Conservation (phyloP, 2,888 invertebrate genomes). For the Oscheius sp. region DNA sequence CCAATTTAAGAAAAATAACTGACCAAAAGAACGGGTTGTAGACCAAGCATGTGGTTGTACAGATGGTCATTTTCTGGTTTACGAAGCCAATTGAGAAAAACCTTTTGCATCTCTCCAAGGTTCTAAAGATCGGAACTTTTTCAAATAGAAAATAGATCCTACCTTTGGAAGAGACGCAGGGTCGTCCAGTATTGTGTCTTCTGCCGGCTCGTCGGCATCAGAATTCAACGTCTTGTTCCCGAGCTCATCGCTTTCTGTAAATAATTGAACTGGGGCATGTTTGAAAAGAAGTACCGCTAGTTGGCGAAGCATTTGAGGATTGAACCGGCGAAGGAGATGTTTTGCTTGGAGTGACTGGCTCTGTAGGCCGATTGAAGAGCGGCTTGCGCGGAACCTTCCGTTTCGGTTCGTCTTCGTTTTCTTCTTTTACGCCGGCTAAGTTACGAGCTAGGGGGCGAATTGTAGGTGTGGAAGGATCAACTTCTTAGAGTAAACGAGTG, state of each 20-base stretch:
- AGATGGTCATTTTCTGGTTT: slow-evolving; percentile 54
- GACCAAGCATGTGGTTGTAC: slow-evolving; percentile 59
- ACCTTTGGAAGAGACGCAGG: slow-evolving; percentile 28
- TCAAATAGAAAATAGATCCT: not conserved
- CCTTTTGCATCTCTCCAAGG: slow-evolving; percentile 16
- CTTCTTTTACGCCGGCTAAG: not conserved
- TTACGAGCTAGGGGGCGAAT: slow-evolving; percentile 39
- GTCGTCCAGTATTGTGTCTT: slow-evolving; percentile 39
- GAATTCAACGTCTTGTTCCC: slow-evolving; percentile 56
- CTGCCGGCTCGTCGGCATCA: slow-evolving; percentile 42
- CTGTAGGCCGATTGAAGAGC: not conserved
- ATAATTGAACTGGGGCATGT: not conserved
- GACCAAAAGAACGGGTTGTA: slow-evolving; percentile 62
- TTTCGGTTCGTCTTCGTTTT: not conserved
- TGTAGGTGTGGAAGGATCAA: slow-evolving; percentile 49
- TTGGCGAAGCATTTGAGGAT: not conserved
- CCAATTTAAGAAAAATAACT: slow-evolving; percentile 37
- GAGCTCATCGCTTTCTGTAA: slow-evolving; percentile 32
- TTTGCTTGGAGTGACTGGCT: not conserved
- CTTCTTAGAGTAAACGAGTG: slow-evolving; percentile 22
- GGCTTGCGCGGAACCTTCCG: slow-evolving; percentile 12
- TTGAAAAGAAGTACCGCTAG: slow-evolving; percentile 14
- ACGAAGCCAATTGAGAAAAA: slow-evolving; percentile 63
- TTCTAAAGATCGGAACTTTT: slow-evolving; percentile 14
- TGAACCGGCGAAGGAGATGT: not conserved